Evolutionary conservation across 1,140 invertebrate genomes (phyloP).

Genomic region (Drosophila melanica): DNA sequence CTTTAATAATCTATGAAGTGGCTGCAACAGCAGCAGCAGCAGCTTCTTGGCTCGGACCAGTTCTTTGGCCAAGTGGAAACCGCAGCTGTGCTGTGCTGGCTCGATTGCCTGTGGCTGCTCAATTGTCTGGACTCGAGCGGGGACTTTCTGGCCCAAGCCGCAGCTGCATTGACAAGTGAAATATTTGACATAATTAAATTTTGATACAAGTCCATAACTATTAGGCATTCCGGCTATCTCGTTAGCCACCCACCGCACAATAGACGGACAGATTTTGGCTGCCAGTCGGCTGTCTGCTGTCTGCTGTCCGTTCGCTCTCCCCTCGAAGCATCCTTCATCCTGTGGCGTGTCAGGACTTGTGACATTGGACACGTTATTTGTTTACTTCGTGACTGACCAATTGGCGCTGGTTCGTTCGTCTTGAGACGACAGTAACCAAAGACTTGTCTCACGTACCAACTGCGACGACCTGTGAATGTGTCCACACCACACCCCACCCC

Average conservation of each 20-base stretch:
- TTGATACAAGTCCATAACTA: slow-evolving; percentile 78
- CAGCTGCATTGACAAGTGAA: slow-evolving; percentile 75
- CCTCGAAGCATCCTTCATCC: neutral
- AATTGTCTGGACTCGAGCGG: slow-evolving; percentile 12
- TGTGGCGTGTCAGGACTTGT: slow-evolving; percentile 27
- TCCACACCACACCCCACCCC: no score
- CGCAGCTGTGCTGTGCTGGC: slow-evolving; percentile 18
- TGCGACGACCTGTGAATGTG: neutral
- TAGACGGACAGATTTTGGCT: neutral
- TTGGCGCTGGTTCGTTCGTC: slow-evolving; percentile 3
- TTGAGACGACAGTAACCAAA: slow-evolving; percentile 19
- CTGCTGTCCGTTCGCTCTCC: no score
- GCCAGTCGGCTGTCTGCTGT: no score
- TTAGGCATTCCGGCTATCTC: slow-evolving; percentile 44
- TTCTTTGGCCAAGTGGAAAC: slow-evolving; percentile 16
- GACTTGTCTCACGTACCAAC: slow-evolving; percentile 51
- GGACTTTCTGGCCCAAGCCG: neutral
- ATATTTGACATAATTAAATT: slow-evolving; percentile 82
- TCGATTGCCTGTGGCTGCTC: slow-evolving; percentile 15
- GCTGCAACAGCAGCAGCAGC: slow-evolving; percentile 7
- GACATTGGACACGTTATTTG: slow-evolving; percentile 46
- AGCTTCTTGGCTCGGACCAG: slow-evolving; percentile 33
- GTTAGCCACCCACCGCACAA: slow-evolving; percentile 8
- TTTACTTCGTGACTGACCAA: slow-evolving; percentile 39
- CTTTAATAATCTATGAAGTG: slow-evolving; percentile 79